phyloP scores from a whole-genome alignment of 2,888 invertebrate species.

The Habroteleia sp. region DNA sequence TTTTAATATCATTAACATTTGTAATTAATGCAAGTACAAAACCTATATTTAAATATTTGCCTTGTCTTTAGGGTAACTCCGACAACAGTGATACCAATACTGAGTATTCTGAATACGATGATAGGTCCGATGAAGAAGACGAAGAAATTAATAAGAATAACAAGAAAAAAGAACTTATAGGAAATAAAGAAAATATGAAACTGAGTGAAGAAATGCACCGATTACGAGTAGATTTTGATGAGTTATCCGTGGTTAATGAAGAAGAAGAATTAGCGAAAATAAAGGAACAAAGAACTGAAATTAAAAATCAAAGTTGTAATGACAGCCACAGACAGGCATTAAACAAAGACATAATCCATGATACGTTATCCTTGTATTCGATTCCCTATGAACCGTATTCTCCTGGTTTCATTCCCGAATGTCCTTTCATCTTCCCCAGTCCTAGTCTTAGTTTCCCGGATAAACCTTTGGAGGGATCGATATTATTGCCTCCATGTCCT shows the following conservation, averaged over 20 bases:
- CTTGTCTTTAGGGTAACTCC: constrained; percentile 62
- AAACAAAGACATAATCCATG: constrained; percentile 28
- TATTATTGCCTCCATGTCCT: constrained; percentile 67
- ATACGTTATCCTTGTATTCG: constrained; percentile 38
- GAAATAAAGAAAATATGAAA: constrained; percentile 80
- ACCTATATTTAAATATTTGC: no score
- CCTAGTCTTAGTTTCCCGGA: constrained; percentile 52
- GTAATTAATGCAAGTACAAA: no score
- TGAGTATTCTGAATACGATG: constrained; percentile 73
- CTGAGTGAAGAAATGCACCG: constrained; percentile 80
- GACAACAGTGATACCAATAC: constrained; percentile 62
- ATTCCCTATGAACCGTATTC: constrained; percentile 64
- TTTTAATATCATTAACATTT: no score
- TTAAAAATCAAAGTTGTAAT: background rate
- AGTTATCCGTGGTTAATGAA: constrained; percentile 89
- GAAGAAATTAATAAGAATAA: constrained; percentile 69
- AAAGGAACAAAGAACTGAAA: constrained; percentile 64
- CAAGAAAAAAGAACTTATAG: constrained; percentile 75
- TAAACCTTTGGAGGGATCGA: constrained; percentile 39
- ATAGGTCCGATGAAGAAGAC: constrained; percentile 64
- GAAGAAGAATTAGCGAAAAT: constrained; percentile 82
- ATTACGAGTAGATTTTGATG: constrained; percentile 84
- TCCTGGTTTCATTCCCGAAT: constrained; percentile 68
- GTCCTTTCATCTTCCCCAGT: constrained; percentile 73
- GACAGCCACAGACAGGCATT: background rate